Base-by-base conservation (phyloP, 2,888 invertebrate genomes). In the Acrobasis suavella region DNA sequence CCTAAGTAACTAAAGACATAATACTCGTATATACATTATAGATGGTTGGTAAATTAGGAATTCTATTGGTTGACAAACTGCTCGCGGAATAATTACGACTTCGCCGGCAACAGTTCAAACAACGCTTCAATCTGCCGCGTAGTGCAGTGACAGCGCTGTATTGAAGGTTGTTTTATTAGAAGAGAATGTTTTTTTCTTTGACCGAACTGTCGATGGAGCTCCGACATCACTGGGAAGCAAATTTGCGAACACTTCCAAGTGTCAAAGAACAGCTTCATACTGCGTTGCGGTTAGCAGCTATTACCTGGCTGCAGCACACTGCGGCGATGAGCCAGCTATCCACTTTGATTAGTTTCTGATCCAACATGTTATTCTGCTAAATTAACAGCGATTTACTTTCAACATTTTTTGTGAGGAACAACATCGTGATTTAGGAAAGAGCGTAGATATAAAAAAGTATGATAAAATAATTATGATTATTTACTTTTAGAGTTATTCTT, bases 1-100 rank as follows among this genome's bases (percentile, higher is more conserved):
- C 10, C 10, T 12, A 42, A 5, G 9, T 3, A n/a, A n/a, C n/a
- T n/a, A n/a, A n/a, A n/a, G n/a, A n/a, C n/a, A n/a, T n/a, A n/a
- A n/a, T n/a, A n/a, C n/a, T n/a, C n/a, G n/a, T n/a, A n/a, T n/a
- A n/a, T n/a, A n/a, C n/a, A n/a, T n/a, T n/a, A n/a, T n/a, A n/a
- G n/a, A n/a, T n/a, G n/a, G n/a, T n/a, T n/a, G n/a, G n/a, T n/a
- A n/a, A n/a, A n/a, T n/a, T n/a, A n/a, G n/a, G n/a, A n/a, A n/a
- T n/a, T n/a, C n/a, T n/a, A 91, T 92, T 91, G 89, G 89, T 91
- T 91, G 90, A 89, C 91, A 91, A 91, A 91, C 90, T 90, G 88
- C 82, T 86, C 77, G 86, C 88, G 77, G 90, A 89, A 90, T 89
- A 91, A 91, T 92, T 91, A 91, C 87, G 82, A 83, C 87, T 84